These are phyloP conservation scores for Athripsodes cinereus DNA, from an alignment of 2,888 invertebrate species.

Conservation along the genomic window DNA sequence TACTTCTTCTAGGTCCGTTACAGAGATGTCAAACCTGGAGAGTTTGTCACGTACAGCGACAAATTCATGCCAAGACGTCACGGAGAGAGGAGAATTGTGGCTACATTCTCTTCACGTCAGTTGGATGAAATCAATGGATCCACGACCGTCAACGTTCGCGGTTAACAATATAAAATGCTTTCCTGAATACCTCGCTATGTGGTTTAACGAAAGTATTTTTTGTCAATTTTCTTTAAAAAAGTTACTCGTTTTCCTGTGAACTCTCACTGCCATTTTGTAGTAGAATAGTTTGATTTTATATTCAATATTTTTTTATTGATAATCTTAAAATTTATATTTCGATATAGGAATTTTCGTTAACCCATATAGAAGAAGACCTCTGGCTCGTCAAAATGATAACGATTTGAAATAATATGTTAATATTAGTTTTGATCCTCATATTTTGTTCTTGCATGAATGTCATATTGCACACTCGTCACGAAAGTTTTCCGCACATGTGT, in stretches of 20 bases:
- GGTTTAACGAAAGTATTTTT: too few species aligned
- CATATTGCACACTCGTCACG: neutral
- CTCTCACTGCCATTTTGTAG: too few species aligned
- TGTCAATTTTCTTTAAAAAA: too few species aligned
- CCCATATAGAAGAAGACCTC: neutral
- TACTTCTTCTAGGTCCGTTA: constrained; percentile 41
- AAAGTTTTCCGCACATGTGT: too few species aligned
- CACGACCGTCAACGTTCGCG: constrained; percentile 48
- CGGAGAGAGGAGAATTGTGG: constrained; percentile 59
- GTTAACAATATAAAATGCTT: too few species aligned
- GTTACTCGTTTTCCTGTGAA: too few species aligned
- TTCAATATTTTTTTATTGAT: too few species aligned
- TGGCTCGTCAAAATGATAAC: neutral
- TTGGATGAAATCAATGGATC: constrained; percentile 59
- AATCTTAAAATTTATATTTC: too few species aligned
- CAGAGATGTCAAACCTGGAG: constrained; percentile 59
- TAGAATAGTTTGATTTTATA: too few species aligned
- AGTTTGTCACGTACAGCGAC: constrained; percentile 56
- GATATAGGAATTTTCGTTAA: too few species aligned
- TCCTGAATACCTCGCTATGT: too few species aligned
- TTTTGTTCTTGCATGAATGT: neutral
- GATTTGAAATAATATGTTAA: neutral
- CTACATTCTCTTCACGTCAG: constrained; percentile 60
- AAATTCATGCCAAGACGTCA: constrained; percentile 52
- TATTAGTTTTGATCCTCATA: neutral